Conservation (phyloP, 2,888 invertebrate genomes). For the Hymenopus coronatus region DNA sequence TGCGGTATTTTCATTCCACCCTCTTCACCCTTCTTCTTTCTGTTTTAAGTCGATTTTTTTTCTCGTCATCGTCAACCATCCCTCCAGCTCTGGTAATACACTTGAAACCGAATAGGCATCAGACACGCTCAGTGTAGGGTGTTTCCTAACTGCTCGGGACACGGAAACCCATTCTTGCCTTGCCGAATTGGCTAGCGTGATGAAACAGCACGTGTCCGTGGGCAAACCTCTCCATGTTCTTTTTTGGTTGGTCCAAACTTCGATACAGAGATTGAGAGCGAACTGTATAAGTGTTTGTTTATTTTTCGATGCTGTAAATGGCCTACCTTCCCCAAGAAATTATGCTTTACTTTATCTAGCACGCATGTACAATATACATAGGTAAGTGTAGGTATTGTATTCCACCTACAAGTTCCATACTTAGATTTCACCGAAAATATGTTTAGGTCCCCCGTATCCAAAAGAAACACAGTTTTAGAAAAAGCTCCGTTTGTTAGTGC, state of each 20-base stretch:
- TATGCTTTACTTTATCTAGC: too few relatives aligned
- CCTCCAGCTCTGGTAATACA: background rate
- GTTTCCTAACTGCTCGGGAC: background rate
- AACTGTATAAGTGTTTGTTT: too few relatives aligned
- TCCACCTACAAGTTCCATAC: too few relatives aligned
- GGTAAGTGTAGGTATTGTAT: too few relatives aligned
- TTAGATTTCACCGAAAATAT: too few relatives aligned
- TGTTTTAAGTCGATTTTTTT: background rate
- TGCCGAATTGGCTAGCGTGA: background rate
- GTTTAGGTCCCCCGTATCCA: too few relatives aligned
- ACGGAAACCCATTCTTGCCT: background rate
- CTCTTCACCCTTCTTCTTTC: background rate
- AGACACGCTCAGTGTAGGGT: background rate
- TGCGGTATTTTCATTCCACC: constrained; percentile 11
- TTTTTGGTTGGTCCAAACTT: background rate
- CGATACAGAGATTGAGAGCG: too few relatives aligned
- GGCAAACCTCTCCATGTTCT: background rate
- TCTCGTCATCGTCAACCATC: background rate
- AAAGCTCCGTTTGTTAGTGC: too few relatives aligned
- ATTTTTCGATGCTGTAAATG: too few relatives aligned
- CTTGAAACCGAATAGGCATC: background rate
- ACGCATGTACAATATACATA: too few relatives aligned
- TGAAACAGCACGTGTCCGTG: background rate
- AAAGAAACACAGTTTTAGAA: too few relatives aligned
- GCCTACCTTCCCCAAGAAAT: too few relatives aligned